These are phyloP conservation scores for Chironomus riparius DNA, from an alignment of 2,888 invertebrate genomes.

Conservation along the genomic window DNA sequence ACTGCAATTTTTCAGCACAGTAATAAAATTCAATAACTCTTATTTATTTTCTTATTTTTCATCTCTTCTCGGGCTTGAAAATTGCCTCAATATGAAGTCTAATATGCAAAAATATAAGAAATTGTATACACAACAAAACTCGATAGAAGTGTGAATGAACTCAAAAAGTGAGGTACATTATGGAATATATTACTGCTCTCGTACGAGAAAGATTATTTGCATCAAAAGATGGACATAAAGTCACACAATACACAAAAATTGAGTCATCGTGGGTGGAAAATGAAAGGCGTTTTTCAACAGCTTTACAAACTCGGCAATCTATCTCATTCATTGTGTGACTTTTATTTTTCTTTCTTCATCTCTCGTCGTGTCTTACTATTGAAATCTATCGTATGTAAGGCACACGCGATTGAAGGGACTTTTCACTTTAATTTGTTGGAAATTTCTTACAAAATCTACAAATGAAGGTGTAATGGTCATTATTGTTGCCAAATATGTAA, in stretches of 20 bases:
- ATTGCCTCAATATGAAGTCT: neutral
- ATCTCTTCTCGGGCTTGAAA: too few species aligned
- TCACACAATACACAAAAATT: neutral
- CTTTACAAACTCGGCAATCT: neutral
- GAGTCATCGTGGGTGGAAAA: neutral
- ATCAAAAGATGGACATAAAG: slow-evolving; percentile 5
- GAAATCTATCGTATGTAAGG: too few species aligned
- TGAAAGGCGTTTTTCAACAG: neutral
- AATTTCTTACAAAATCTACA: too few species aligned
- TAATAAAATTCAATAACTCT: neutral
- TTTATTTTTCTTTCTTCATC: too few species aligned
- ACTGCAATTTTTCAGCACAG: neutral
- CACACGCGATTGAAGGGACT: too few species aligned
- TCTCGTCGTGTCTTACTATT: too few species aligned
- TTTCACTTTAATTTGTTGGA: too few species aligned
- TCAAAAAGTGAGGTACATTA: neutral
- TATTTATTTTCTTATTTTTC: too few species aligned
- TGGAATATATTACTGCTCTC: neutral
- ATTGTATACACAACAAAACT: neutral
- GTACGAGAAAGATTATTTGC: neutral
- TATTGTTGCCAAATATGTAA: too few species aligned
- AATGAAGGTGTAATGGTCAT: too few species aligned
- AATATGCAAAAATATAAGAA: neutral
- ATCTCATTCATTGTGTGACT: too few species aligned
- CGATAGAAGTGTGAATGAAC: neutral